Base-by-base conservation (phyloP, 2,888 invertebrate genomes). In the Eubasilissa splendida region DNA sequence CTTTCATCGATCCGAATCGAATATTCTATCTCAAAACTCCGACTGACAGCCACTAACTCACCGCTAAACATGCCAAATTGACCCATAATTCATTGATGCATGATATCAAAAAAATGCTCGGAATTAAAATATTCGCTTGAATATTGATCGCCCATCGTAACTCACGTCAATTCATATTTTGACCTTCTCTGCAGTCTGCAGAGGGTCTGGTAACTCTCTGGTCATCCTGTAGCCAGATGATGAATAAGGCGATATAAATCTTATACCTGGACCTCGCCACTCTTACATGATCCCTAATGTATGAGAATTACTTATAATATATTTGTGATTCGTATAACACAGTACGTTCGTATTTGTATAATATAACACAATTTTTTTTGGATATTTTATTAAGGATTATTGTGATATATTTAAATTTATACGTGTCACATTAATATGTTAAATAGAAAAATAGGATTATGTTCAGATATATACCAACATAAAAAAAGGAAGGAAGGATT, bases 201-300 rank as follows among this genome's bases (percentile, higher is more conserved):
- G 12, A 31, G 33, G 42, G 42, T 33, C 50, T 58, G 22, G n/a
- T n/a, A n/a, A 14, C 31, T 53, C 50, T 42, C 70, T 53, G 22
- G 70, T 53, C 53, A 70, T 70, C 70, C 53, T 70, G 9, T 14
- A 53, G 53, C 33, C 78, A 52, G 68, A 50, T 77, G 77, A 79
- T 81, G 76, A 73, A 70, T 77, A 65, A 68, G 54, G 56, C 58
- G 79, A 81, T 70, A 81, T 79, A 79, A 79, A 79, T 81, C 78
- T 68, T 76, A 53, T 78, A 75, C 81, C 78, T 77, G 68, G 54
- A 42, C 22, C 70, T 52, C 14, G 54, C 53, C 10, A 14, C 50
- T 53, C 53, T 22, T 70, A 70, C 53, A 70, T 5, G n/a, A 52
- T 53, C 52, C 53, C 22, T 70, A 70, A 70, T 70, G 70, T 22